These are phyloP conservation scores for Embidobia sp. DNA, from an alignment of 2,888 invertebrate species.

Conservation along the genomic window DNA sequence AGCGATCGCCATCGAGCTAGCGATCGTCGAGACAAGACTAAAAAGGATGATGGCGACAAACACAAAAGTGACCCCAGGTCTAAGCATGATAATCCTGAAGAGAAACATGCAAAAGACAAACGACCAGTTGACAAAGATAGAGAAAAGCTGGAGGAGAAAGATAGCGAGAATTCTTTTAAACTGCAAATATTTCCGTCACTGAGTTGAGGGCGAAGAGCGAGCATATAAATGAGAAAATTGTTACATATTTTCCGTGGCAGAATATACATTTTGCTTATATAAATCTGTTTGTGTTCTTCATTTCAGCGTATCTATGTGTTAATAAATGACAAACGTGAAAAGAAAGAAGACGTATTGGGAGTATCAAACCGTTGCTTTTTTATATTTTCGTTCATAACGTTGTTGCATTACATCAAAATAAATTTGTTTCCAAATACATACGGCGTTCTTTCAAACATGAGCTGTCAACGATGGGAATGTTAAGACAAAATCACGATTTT, in stretches of 20 bases:
- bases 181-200: conserved; percentile 71
- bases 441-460: too few species aligned
- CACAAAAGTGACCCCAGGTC: too few species aligned
- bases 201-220: conserved; percentile 36
- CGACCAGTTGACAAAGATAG: conserved; percentile 7
- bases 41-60: too few species aligned
- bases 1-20: too few species aligned
- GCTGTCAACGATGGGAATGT: too few species aligned
- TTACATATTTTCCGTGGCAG: conserved; percentile 44
- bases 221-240: conserved; percentile 52
- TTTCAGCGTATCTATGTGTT: conserved; percentile 31
- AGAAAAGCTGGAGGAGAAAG: not conserved
- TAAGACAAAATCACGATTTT: too few species aligned
- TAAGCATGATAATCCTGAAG: too few species aligned
- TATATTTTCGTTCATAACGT: too few species aligned
- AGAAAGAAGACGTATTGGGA: conserved; percentile 10
- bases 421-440: too few species aligned
- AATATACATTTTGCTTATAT: conserved; percentile 48
- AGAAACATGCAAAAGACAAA: too few species aligned
- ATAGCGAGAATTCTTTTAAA: conserved; percentile 72
- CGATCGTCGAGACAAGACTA: too few species aligned
- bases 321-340: conserved; percentile 25
- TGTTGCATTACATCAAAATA: not conserved
- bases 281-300: conserved; percentile 53
- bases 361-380: not conserved